A percentile compares a stretch with the other conserved stretches of the same genome.
These are phyloP conservation scores for Linnaemya vulpina DNA, from an alignment of 2,888 invertebrate species.

Conservation along the genomic window DNA sequence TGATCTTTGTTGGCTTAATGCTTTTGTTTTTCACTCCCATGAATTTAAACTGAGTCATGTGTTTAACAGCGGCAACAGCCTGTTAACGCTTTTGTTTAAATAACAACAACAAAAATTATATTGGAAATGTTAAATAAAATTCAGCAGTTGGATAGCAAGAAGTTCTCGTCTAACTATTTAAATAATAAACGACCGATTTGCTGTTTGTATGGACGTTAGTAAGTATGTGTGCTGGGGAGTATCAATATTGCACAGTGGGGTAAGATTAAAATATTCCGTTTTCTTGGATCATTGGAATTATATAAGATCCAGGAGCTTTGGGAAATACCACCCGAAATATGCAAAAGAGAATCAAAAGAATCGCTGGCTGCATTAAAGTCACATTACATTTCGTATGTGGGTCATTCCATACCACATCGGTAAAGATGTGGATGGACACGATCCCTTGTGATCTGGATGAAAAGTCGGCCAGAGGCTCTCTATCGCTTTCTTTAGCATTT, in stretches of 20 bases:
- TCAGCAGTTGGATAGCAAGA: conserved; percentile 24
- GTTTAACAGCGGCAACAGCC: conserved; percentile 51
- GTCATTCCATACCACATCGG: too few species aligned
- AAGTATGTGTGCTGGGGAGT: conserved; percentile 12
- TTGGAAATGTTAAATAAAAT: not conserved
- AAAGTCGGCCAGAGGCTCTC: too few species aligned
- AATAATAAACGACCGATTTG: conserved; percentile 43
- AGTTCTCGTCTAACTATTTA: conserved; percentile 41
- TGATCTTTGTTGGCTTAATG: conserved; percentile 35
- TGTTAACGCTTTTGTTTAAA: conserved; percentile 50
- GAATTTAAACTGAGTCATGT: conserved; percentile 51
- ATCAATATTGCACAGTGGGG: conserved; percentile 2
- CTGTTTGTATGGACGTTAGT: not conserved
- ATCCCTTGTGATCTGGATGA: too few species aligned
- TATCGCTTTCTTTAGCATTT: too few species aligned
- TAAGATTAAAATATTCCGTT: too few species aligned
- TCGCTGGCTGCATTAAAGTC: too few species aligned
- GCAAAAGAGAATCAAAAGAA: too few species aligned
- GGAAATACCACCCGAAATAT: too few species aligned
- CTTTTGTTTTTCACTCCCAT: conserved; percentile 32
- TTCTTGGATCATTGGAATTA: too few species aligned
- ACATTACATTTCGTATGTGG: too few species aligned
- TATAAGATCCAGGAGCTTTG: too few species aligned
- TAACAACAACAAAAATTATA: not conserved
- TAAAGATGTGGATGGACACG: too few species aligned